These are phyloP conservation scores for Dreissena polymorpha DNA, from an alignment of 1,140 invertebrate genomes.

Conservation along the genomic window DNA sequence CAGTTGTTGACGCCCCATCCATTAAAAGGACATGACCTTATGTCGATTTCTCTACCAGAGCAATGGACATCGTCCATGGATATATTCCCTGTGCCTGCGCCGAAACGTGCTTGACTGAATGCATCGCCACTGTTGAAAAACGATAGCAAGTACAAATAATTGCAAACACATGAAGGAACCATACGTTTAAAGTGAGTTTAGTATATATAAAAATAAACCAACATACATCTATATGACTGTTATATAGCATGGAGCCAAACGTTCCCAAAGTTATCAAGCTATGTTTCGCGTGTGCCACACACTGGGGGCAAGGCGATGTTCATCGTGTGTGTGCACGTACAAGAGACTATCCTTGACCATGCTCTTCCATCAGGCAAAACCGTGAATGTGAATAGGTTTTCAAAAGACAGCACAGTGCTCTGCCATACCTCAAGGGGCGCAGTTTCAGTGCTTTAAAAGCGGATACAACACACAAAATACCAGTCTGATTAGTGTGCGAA, in stretches of 20 bases:
- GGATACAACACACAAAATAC: too few species aligned
- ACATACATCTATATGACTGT: too few species aligned
- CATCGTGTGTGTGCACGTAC: too few species aligned
- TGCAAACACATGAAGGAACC: not conserved
- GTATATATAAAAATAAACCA: not conserved
- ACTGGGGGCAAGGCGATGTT: too few species aligned
- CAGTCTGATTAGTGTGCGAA: too few species aligned
- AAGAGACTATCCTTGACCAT: too few species aligned
- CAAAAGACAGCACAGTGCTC: too few species aligned
- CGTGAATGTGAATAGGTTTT: too few species aligned
- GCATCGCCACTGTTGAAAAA: not conserved
- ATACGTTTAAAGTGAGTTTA: not conserved
- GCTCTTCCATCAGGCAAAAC: too few species aligned
- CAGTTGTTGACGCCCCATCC: constrained; percentile 29
- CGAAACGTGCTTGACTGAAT: constrained; percentile 8
- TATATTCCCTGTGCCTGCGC: constrained; percentile 35
- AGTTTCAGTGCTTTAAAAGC: too few species aligned
- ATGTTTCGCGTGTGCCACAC: too few species aligned
- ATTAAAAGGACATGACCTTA: not conserved
- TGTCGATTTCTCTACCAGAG: constrained; percentile 23
- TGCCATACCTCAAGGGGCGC: not conserved
- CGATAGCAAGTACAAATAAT: not conserved
- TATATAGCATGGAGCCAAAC: not conserved
- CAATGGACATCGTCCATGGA: constrained; percentile 28
- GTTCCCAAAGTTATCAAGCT: too few species aligned